phyloP scores from a whole-genome alignment of 2,888 invertebrate genomes.

The Xanthorhoe spadicearia region DNA sequence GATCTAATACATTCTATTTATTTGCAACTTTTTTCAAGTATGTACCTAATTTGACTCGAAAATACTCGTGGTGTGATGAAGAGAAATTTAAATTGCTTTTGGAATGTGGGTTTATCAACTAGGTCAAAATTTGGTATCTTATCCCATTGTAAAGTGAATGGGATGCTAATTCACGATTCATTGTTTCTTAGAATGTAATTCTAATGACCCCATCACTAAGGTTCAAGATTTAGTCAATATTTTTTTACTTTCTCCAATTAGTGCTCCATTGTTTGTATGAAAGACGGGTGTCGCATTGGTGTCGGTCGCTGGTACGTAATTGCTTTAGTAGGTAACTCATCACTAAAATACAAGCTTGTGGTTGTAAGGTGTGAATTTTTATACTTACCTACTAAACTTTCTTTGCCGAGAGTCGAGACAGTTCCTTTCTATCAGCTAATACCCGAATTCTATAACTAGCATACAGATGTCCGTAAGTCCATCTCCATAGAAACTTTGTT shows the following conservation, averaged over 20 bases:
- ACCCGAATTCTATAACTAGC: no score
- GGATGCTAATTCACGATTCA: slow-evolving; percentile 10
- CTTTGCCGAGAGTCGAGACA: slow-evolving; percentile 36
- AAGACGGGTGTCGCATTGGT: slow-evolving; percentile 38
- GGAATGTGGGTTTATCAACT: slow-evolving; percentile 5
- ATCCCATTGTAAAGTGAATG: slow-evolving; percentile 17
- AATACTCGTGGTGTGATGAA: neutral
- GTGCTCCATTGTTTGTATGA: slow-evolving; percentile 51
- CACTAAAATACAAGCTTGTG: slow-evolving; percentile 43
- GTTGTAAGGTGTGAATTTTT: slow-evolving; percentile 44
- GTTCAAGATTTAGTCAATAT: slow-evolving; percentile 27
- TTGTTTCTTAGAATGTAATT: slow-evolving; percentile 18
- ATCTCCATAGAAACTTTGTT: no score
- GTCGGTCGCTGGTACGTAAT: slow-evolving; percentile 37
- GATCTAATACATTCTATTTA: no score
- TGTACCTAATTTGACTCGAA: no score
- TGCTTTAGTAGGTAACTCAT: slow-evolving; percentile 40
- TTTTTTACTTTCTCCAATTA: slow-evolving; percentile 55
- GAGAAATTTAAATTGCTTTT: neutral
- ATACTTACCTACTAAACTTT: slow-evolving; percentile 31
- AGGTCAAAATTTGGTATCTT: slow-evolving; percentile 11
- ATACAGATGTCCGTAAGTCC: no score
- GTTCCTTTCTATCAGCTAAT: neutral
- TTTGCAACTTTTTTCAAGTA: no score
- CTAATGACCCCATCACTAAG: slow-evolving; percentile 10